Conservation (phyloP, 2,888 invertebrate species). For the Tachina fera region DNA sequence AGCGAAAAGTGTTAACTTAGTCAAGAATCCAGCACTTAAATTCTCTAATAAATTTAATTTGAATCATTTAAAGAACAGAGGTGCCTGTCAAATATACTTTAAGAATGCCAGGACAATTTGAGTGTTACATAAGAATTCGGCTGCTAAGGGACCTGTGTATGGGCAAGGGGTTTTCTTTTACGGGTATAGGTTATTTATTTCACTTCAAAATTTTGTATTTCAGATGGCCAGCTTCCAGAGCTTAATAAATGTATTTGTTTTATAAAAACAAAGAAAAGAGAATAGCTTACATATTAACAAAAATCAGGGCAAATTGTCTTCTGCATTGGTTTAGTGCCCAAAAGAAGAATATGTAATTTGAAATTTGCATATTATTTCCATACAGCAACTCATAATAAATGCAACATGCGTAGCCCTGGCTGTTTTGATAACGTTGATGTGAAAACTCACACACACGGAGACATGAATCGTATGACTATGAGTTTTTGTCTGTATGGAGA, state of each 20-base stretch:
- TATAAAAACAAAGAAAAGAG: background rate
- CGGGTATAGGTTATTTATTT: too few relatives aligned
- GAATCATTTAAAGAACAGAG: too few relatives aligned
- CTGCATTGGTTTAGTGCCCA: slow-evolving; percentile 14
- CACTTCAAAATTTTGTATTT: background rate
- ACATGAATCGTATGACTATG: background rate
- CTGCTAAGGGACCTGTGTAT: too few relatives aligned
- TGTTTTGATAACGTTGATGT: slow-evolving; percentile 48
- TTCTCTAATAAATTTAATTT: too few relatives aligned
- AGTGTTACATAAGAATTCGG: too few relatives aligned
- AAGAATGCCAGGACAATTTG: too few relatives aligned
- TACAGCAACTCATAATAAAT: slow-evolving; percentile 60
- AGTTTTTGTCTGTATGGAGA: background rate
- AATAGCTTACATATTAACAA: background rate
- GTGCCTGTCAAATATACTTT: too few relatives aligned
- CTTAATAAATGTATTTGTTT: slow-evolving; percentile 23
- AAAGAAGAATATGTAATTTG: slow-evolving; percentile 48
- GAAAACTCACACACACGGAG: background rate
- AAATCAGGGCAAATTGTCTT: slow-evolving; percentile 20
- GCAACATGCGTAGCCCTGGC: slow-evolving; percentile 60
- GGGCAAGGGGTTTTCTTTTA: too few relatives aligned
- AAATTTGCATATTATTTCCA: slow-evolving; percentile 65
- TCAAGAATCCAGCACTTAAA: too few relatives aligned
- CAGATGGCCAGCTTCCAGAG: slow-evolving; percentile 7
- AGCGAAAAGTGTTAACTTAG: too few relatives aligned